Conservation (phyloP, 2,888 invertebrate genomes). For the Cinara cedri region DNA sequence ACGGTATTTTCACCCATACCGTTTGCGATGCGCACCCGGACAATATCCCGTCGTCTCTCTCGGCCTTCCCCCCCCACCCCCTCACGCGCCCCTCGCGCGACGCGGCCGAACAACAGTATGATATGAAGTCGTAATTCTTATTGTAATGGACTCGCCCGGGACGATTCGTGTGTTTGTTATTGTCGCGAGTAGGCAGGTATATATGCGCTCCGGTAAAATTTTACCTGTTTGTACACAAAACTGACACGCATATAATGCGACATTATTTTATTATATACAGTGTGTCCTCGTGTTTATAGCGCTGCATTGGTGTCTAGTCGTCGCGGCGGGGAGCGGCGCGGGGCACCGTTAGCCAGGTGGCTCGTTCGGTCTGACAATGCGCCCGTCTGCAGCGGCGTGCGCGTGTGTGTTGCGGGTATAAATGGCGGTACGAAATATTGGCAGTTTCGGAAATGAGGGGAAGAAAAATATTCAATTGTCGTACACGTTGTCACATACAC, state of each 20-base stretch:
- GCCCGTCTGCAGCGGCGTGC: background rate
- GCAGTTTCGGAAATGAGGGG: constrained; percentile 11
- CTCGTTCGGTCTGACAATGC: background rate
- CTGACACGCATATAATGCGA: constrained; percentile 18
- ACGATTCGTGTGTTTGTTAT: constrained; percentile 21
- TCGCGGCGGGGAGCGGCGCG: too few relatives aligned
- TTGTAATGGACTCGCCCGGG: constrained; percentile 43
- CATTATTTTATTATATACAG: background rate
- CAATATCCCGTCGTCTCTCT: too few relatives aligned
- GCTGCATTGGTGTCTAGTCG: too few relatives aligned
- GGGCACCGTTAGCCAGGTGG: constrained; percentile 19
- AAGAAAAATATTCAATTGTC: constrained; percentile 36
- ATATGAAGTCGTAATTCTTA: constrained; percentile 32
- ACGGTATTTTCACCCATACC: background rate
- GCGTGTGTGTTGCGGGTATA: background rate
- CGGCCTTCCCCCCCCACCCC: too few relatives aligned
- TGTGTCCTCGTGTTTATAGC: background rate
- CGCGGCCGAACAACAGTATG: too few relatives aligned
- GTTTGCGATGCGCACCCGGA: too few relatives aligned
- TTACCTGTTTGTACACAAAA: constrained; percentile 54
- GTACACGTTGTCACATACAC: background rate
- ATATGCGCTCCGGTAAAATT: background rate
- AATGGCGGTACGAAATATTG: constrained; percentile 19
- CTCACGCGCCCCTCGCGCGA: background rate
- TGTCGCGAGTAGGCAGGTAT: background rate